Base-by-base conservation (phyloP, 2,888 invertebrate genomes). In the Drosophila fulvimacula region DNA sequence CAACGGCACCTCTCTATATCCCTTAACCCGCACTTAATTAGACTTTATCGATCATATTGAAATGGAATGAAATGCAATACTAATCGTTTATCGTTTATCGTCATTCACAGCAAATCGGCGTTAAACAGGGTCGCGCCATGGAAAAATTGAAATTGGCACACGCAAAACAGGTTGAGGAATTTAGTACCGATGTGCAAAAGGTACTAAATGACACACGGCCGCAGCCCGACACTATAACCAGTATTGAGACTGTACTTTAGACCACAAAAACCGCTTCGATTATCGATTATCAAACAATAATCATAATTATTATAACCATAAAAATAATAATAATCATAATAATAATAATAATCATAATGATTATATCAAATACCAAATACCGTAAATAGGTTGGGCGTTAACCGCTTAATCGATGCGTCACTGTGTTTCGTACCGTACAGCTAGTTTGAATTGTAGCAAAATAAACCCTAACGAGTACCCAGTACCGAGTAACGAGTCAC, bases 111-210 rank as follows among this genome's bases (percentile, higher is more conserved):
- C 95, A 95, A 72, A 96, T 96, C 58, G 96, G 96, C 63, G 97
- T 98, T 91, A 97, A 98, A 89, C 98, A 98, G 89, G 95, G 95
- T 66, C 96, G 98, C 77, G 98, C 98, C 91, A 97, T 96, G 92
- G 98, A 98, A 79, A 97, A 98, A 92, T 93, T 99, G 77, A 97
- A 97, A 91, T 95, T 96, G 60, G 96, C 96, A 44, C 99, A 99
- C 91, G 97, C 97, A 89, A 97, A 98, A 90, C 98, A 98, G 91
- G 94, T 97, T 90, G 97, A 98, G 81, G 97, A 97, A 91, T 94
- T 98, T 72, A 95, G 95, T 73, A 96, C 96, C 92, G 97, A 97
- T 91, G 95, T 97, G 83, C 96, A 97, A 92, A 96, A 96, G 93
- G 97, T 97, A 92, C 89, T 91, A 76, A 90, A 88, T 65, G 91